Base-by-base conservation (phyloP, 2,113 vertebrate species). In the Alethe castanea region DNA sequence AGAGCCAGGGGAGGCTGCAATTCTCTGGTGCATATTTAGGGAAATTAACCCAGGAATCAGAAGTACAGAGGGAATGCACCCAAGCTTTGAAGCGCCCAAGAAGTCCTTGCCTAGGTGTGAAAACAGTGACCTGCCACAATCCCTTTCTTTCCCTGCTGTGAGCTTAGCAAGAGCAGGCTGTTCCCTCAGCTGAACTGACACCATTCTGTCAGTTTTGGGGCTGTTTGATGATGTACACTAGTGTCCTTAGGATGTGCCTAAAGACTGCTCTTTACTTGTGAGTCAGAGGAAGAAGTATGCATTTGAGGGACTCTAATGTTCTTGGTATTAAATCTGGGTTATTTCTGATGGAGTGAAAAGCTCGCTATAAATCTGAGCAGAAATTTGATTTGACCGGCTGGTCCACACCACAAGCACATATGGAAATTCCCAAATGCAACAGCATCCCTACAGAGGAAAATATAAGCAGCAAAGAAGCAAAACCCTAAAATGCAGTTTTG, bases 111-210 rank as follows among this genome's bases (percentile, higher is more conserved):
- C 59, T 88, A 45, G 33, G 71, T 52, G 69, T 48, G 57, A 84
- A 67, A 86, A 74, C 0, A 2, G 65, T 72, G 91, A 94, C 81
- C 78, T 42, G 61, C 45, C 62, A 35, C 62, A 78, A 66, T 65
- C 86, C 70, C 52, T 65, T 94, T 66, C 70, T 85, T 65, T 64
- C 69, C 78, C 84, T 74, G 47, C 85, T 94, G 81, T 42, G 79
- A 94, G 82, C 38, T 90, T 86, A 88, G 81, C 38, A 35, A 88
- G 40, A 71, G 66, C 66, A 56, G 89, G 50, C 83, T 95, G 95
- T 86, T 85, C 42, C 93, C 88, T 92, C 89, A 47, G 78, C 56
- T 94, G 92, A 94, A 96, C 94, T 86, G 94, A 81, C 92, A 96
- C 70, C 16, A 56, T 94, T 94, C 88, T 88, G 89, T 93, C 94